Base-by-base conservation (phyloP, 2,113 vertebrate genomes). In the Empidonax alnorum region DNA sequence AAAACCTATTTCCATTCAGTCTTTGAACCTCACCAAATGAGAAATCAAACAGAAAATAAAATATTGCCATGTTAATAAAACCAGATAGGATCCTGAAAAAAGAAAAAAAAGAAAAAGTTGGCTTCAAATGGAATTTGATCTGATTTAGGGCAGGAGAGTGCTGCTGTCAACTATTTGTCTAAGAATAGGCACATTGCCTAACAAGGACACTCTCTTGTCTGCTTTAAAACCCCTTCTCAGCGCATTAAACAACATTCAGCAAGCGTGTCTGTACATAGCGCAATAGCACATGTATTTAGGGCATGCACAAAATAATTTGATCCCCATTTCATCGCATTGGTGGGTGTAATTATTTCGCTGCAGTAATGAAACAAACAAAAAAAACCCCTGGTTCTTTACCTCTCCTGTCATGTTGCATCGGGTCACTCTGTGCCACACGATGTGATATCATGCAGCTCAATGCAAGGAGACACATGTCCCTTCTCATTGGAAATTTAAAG, bases 401-500 rank as follows among this genome's bases (percentile, higher is more conserved):
- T 92, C 97, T 95, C 55, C 96, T 98, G 96, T 98, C 97, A 98
- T 33, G 63, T 93, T 96, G 59, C 74, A 81, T 97, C 59, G 96
- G 97, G 97, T 98, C 97, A 98, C 91, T 97, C 52, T 63, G 94
- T 91, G 94, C 95, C 97, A 88, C 94, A 95, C 41, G 97, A 96
- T 96, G 97, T 98, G 98, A 98, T 98, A 83, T 96, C 96, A 96
- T 95, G 83, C 62, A 97, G 95, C 96, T 96, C 97, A 90, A 98
- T 98, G 98, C 97, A 98, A 98, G 97, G 95, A 98, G 98, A 98
- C 98, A 98, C 97, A 98, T 98, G 98, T 98, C 98, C 97, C 97
- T 98, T 98, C 97, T 98, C 95, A 98, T 98, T 98, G 98, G 94
- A 94, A 97, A 97, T 96, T 81, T 56, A 87, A 96, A 97, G 95